These are phyloP conservation scores for Chymomyza caudatula DNA, from an alignment of 2,888 invertebrate genomes.

Conservation along the genomic window DNA sequence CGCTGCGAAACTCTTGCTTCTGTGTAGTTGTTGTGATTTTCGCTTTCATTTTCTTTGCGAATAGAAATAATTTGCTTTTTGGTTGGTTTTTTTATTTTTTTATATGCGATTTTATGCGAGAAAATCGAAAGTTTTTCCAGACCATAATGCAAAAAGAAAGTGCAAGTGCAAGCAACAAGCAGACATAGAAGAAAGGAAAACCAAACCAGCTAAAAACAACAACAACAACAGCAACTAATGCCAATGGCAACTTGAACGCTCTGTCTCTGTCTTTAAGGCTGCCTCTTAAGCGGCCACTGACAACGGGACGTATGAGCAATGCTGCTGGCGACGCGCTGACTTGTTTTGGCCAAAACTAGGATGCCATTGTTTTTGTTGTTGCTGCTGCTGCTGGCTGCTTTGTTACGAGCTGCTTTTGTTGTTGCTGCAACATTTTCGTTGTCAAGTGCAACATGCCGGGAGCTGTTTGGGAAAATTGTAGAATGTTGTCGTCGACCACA, in stretches of 20 bases:
- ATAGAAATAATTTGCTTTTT: conserved; percentile 37
- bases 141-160: conserved; percentile 77
- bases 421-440: conserved; percentile 62
- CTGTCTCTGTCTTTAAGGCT: neutral
- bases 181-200: conserved; percentile 57
- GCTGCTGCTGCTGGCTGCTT: neutral
- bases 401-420: conserved; percentile 17
- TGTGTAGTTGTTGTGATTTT: conserved; percentile 20
- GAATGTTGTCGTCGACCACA: conserved; percentile 20
- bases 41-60: conserved; percentile 68
- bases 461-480: conserved; percentile 28
- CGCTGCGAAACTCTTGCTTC: too few relatives aligned
- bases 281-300: conserved; percentile 5
- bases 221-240: conserved; percentile 13
- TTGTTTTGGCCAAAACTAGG: conserved; percentile 68
- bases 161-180: conserved; percentile 73
- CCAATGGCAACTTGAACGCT: neutral
- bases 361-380: conserved; percentile 60
- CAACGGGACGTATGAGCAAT: conserved; percentile 62
- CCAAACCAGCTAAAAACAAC: conserved; percentile 37
- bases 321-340: conserved; percentile 29
- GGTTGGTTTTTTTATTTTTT: conserved; percentile 17
- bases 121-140: conserved; percentile 77
- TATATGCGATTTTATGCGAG: conserved; percentile 54
- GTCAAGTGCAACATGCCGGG: conserved; percentile 55